A percentile compares a stretch with the other conserved stretches of the same genome.
Conservation (phyloP, 2,113 vertebrate species). For the Rana temporaria region DNA sequence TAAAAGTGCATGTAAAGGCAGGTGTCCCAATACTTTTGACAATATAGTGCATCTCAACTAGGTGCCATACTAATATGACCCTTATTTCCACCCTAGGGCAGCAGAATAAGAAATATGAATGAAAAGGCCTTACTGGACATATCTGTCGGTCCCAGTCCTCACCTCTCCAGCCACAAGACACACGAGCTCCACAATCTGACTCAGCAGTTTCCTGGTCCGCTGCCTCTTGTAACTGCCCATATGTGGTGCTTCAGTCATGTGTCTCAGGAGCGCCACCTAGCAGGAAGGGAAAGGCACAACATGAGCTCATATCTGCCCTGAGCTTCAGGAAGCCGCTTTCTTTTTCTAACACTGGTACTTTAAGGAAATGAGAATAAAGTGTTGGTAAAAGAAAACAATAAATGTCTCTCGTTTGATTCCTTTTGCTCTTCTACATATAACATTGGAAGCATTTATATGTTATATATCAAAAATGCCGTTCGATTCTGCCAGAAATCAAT, state of each 20-base stretch:
- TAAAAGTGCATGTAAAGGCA: too few relatives aligned
- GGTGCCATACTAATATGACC: too few relatives aligned
- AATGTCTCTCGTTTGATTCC: too few relatives aligned
- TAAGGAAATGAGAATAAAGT: too few relatives aligned
- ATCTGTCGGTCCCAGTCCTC: not conserved
- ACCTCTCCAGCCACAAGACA: slow-evolving; percentile 2
- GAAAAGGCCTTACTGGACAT: not conserved
- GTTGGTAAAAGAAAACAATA: too few relatives aligned
- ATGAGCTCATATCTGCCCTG: not conserved
- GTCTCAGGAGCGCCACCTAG: not conserved
- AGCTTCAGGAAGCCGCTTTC: not conserved
- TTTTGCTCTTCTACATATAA: too few relatives aligned
- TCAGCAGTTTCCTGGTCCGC: not conserved
- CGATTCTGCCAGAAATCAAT: too few relatives aligned
- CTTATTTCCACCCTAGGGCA: too few relatives aligned
- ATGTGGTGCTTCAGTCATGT: not conserved
- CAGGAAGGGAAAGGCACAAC: not conserved
- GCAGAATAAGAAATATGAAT: not conserved
- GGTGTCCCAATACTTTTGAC: too few relatives aligned
- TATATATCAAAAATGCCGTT: too few relatives aligned
- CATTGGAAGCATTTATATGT: too few relatives aligned
- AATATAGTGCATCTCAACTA: too few relatives aligned
- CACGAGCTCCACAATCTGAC: not conserved
- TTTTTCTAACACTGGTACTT: not conserved
- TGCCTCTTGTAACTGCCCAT: slow-evolving; percentile 6